Evolutionary conservation across 2,113 vertebrate species (phyloP).

Genomic region (Piaya cayana): DNA sequence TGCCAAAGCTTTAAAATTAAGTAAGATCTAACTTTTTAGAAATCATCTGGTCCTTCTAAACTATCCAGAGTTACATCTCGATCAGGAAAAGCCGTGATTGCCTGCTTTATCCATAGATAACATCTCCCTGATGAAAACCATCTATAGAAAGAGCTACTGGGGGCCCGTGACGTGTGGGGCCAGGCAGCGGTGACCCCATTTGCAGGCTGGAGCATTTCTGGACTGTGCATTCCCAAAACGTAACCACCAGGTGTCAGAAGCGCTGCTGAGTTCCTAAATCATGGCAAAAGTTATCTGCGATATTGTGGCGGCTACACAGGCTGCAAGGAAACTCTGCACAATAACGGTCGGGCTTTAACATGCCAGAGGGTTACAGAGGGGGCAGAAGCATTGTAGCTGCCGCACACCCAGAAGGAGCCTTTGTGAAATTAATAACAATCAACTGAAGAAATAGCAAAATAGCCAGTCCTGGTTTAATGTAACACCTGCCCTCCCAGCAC

Average conservation of each 20-base stretch:
- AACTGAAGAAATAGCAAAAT: not conserved
- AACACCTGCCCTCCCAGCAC: not conserved
- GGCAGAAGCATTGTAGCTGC: not conserved
- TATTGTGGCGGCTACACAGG: not conserved
- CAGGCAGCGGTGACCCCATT: constrained; percentile 73
- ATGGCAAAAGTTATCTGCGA: not conserved
- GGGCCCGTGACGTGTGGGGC: constrained; percentile 32
- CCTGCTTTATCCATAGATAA: not conserved
- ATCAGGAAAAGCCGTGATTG: not conserved
- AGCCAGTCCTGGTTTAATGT: not conserved
- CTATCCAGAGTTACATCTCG: not conserved
- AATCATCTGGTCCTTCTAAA: constrained; percentile 27
- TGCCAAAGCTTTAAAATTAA: not conserved
- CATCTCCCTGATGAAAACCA: not conserved
- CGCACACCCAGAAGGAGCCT: not conserved
- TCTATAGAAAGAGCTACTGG: not conserved
- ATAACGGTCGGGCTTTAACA: not conserved
- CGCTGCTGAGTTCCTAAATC: constrained; percentile 19
- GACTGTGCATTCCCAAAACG: constrained; percentile 54
- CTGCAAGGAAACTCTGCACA: not conserved
- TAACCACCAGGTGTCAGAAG: constrained; percentile 86
- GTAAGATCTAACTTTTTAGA: constrained; percentile 56
- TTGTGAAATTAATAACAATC: not conserved
- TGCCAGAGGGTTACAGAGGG: not conserved
- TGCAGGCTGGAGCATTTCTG: constrained; percentile 53